These are phyloP conservation scores for Blennius ocellaris DNA, from an alignment of 2,113 vertebrate genomes.

Conservation along the genomic window DNA sequence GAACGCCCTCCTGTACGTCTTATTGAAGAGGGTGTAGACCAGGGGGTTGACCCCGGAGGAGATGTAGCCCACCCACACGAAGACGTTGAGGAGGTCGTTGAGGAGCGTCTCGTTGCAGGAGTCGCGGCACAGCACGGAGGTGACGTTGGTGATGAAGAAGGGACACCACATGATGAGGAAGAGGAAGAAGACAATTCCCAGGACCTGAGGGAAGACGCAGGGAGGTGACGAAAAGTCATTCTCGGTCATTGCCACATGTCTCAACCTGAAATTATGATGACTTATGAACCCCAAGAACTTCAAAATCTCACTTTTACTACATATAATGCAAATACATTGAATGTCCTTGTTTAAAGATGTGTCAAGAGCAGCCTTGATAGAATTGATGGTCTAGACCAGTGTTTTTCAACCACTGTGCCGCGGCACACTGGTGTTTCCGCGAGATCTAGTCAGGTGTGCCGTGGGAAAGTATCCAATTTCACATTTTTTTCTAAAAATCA, in stretches of 20 bases:
- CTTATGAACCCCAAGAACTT: too few species aligned
- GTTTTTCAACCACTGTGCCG: too few species aligned
- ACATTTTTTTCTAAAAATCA: too few species aligned
- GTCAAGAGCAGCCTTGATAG: too few species aligned
- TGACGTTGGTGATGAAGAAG: slow-evolving; percentile 97
- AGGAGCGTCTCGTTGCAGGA: slow-evolving; percentile 90
- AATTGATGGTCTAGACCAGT: too few species aligned
- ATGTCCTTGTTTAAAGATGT: too few species aligned
- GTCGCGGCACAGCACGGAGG: slow-evolving; percentile 91
- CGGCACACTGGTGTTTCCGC: too few species aligned
- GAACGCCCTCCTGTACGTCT: slow-evolving; percentile 95
- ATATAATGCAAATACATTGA: too few species aligned
- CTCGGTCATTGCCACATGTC: neutral
- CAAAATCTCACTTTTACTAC: too few species aligned
- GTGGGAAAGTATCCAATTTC: too few species aligned
- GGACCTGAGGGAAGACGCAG: slow-evolving; percentile 74
- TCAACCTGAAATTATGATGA: neutral
- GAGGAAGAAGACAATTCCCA: slow-evolving; percentile 98
- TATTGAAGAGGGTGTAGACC: slow-evolving; percentile 98
- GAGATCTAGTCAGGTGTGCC: too few species aligned
- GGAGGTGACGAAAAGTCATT: neutral
- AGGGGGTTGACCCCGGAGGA: slow-evolving; percentile 97
- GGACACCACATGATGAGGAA: slow-evolving; percentile 99
- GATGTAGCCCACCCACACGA: slow-evolving; percentile 98
- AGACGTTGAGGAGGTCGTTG: slow-evolving; percentile 93